Percentiles rank a stretch among this genome's conserved stretches.
Evolutionary conservation across 2,888 invertebrate species (phyloP).

Genomic region (Lithophane ornitopus): DNA sequence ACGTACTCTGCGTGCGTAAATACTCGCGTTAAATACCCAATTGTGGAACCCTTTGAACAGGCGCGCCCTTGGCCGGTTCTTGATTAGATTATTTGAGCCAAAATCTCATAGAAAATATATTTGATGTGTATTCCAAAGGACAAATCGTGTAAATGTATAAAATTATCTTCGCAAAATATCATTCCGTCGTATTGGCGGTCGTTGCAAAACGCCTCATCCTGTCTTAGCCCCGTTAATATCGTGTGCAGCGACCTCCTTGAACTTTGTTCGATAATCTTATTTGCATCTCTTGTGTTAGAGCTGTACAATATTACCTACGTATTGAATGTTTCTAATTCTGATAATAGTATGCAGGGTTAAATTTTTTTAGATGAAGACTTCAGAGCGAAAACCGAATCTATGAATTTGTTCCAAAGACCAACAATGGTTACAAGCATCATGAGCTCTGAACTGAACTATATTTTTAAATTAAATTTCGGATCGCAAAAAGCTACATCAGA

Average conservation of each 20-base stretch:
- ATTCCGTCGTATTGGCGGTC: conserved; percentile 9
- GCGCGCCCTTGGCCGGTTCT: background rate
- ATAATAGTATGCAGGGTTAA: background rate
- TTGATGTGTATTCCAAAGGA: conserved; percentile 5
- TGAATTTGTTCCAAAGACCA: no score
- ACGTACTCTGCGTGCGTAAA: background rate
- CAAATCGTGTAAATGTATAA: conserved; percentile 3
- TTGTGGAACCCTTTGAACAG: background rate
- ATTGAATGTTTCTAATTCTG: background rate
- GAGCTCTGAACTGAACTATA: background rate
- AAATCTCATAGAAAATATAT: background rate
- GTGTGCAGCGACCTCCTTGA: conserved; percentile 45
- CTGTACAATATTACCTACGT: conserved; percentile 8
- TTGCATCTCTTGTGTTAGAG: conserved; percentile 42
- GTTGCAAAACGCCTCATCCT: conserved; percentile 53
- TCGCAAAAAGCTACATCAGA: background rate
- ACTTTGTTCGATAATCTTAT: conserved; percentile 53
- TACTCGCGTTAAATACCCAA: background rate
- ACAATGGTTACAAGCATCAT: no score
- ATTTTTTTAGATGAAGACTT: background rate
- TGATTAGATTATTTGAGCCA: background rate
- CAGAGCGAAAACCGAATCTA: background rate
- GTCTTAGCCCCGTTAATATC: conserved; percentile 36
- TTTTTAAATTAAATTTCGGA: background rate
- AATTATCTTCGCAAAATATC: conserved; percentile 28